A percentile compares a stretch with the other conserved stretches of the same genome.
These are phyloP conservation scores for Sebastes kiyomatsui DNA, from an alignment of 2,797 vertebrate genomes.

Conservation along the genomic window DNA sequence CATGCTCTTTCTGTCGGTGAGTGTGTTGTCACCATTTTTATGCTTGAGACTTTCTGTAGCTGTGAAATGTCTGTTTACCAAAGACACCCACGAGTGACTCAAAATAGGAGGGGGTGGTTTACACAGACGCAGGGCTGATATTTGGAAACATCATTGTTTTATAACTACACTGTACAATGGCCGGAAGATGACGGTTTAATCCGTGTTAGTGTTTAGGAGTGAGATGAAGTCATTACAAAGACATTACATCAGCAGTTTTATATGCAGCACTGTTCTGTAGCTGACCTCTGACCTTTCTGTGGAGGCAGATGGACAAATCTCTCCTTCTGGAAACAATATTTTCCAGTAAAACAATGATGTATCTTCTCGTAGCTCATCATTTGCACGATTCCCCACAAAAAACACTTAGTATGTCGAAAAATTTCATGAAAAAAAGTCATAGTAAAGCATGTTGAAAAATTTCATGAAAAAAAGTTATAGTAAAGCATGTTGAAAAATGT, in stretches of 20 bases:
- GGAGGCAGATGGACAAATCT: not conserved
- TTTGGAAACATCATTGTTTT: conserved; percentile 62
- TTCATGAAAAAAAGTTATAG: too few species aligned
- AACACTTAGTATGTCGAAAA: too few species aligned
- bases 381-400: not conserved
- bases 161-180: conserved; percentile 18
- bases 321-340: not conserved
- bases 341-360: not conserved
- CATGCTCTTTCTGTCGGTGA: conserved; percentile 97
- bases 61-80: conserved; percentile 25
- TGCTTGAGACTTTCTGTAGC: not conserved
- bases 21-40: conserved; percentile 55
- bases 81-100: conserved; percentile 23
- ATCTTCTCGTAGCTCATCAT: not conserved
- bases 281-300: too few species aligned
- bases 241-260: not conserved
- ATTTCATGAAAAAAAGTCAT: too few species aligned
- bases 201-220: conserved; percentile 7
- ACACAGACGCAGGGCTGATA: not conserved
- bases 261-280: not conserved
- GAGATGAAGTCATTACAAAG: not conserved
- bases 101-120: conserved; percentile 25
- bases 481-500: too few species aligned
- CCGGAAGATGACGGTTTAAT: conserved; percentile 27
- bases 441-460: too few species aligned